Evolutionary conservation across 2,888 invertebrate species (phyloP).

Genomic region (Ornithoptera alexandrae): DNA sequence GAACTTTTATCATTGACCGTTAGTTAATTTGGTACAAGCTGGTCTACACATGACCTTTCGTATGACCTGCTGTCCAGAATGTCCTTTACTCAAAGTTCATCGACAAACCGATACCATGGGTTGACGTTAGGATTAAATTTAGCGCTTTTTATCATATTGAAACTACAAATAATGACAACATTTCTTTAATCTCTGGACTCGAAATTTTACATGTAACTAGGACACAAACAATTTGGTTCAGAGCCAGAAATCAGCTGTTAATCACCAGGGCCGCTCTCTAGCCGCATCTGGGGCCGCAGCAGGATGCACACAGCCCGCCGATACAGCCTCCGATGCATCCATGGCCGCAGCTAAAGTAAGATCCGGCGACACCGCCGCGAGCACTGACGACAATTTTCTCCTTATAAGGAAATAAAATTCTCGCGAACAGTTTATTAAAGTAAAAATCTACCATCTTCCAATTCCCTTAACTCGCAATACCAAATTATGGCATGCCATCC

Average conservation of each 20-base stretch:
- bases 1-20: no score
- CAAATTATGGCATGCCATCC: no score
- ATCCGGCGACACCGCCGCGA: slow-evolving; percentile 59
- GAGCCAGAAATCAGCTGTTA: neutral
- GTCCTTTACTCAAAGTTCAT: no score
- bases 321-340: slow-evolving; percentile 69
- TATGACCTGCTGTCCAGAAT: no score
- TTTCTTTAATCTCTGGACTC: neutral
- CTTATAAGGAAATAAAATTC: no score
- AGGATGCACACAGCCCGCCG: slow-evolving; percentile 58
- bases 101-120: no score
- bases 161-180: neutral
- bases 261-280: slow-evolving; percentile 10
- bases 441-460: neutral
- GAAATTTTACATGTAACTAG: slow-evolving; percentile 10
- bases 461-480: neutral
- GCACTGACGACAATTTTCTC: slow-evolving; percentile 43
- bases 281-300: slow-evolving; percentile 63
- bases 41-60: no score
- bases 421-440: no score
- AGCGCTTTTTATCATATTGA: neutral
- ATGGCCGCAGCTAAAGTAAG: slow-evolving; percentile 65
- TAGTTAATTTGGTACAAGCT: no score
- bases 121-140: no score
- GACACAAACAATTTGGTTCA: slow-evolving; percentile 14